Percentiles rank a stretch among this genome's conserved stretches.
These are phyloP conservation scores for Ceratotherium simum DNA, from an alignment of 2,113 vertebrate genomes.

Conservation along the genomic window DNA sequence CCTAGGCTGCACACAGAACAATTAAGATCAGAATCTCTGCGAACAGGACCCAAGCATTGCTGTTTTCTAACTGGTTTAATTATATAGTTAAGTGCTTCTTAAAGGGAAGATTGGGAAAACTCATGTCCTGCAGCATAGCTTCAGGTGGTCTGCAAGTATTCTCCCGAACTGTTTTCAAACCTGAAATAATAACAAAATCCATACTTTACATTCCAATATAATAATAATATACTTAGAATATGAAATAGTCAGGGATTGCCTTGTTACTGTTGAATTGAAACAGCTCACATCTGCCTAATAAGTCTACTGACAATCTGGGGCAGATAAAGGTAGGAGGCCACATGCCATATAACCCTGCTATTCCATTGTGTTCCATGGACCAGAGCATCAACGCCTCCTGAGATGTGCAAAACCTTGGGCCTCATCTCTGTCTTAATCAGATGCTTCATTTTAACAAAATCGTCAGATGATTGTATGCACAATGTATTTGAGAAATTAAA, in stretches of 20 bases:
- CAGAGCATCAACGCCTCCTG: background rate
- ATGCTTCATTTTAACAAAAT: background rate
- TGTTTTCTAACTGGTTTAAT: background rate
- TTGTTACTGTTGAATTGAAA: background rate
- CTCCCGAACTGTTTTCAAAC: constrained; percentile 28
- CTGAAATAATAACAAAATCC: constrained; percentile 10
- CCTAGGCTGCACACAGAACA: background rate
- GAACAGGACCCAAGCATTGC: background rate
- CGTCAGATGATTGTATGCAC: background rate
- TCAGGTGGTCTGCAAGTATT: background rate
- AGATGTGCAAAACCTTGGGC: background rate
- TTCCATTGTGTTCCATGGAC: background rate
- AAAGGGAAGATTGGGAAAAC: background rate
- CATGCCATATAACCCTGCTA: background rate
- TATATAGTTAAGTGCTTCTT: background rate
- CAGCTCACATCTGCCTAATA: background rate
- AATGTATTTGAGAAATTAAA: background rate
- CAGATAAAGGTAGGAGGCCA: background rate
- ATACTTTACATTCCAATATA: background rate
- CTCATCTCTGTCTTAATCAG: background rate
- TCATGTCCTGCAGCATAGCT: background rate
- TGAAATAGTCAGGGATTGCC: background rate
- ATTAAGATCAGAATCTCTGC: background rate
- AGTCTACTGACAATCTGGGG: background rate
- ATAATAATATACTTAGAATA: background rate